These are phyloP conservation scores for Heloderma charlesbogerti DNA, from an alignment of 2,113 vertebrate species.

Conservation along the genomic window DNA sequence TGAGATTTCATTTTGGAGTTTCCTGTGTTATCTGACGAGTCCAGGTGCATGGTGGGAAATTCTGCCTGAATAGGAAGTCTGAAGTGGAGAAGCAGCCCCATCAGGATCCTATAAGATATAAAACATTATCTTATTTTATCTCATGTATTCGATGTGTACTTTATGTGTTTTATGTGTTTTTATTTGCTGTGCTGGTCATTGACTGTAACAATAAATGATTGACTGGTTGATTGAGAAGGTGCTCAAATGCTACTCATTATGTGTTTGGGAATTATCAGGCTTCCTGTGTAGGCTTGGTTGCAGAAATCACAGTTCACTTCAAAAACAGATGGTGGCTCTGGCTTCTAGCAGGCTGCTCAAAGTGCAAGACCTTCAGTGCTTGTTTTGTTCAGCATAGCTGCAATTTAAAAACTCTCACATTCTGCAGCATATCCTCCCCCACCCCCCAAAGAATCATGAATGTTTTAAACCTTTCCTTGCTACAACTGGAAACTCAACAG, in stretches of 20 bases:
- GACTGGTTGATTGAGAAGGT: too few relatives aligned
- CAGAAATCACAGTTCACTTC: background rate
- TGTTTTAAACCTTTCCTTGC: background rate
- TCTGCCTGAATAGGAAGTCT: background rate
- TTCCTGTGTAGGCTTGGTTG: conserved; percentile 6
- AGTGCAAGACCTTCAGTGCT: background rate
- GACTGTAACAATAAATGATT: too few relatives aligned
- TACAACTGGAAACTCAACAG: background rate
- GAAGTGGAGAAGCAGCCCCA: background rate
- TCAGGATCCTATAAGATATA: background rate
- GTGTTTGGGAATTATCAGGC: background rate
- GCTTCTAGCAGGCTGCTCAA: background rate
- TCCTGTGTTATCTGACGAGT: background rate
- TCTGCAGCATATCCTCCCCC: background rate
- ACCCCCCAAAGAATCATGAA: background rate
- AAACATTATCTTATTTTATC: too few relatives aligned
- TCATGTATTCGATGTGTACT: too few relatives aligned
- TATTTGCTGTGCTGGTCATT: too few relatives aligned
- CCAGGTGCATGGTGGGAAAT: conserved; percentile 10
- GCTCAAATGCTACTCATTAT: background rate
- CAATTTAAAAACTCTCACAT: conserved; percentile 14
- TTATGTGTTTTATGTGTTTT: too few relatives aligned
- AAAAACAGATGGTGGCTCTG: background rate
- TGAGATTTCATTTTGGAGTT: background rate
- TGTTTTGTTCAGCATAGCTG: background rate